Conservation (phyloP, 2,888 invertebrate genomes). For the Plagiodera versicolora region DNA sequence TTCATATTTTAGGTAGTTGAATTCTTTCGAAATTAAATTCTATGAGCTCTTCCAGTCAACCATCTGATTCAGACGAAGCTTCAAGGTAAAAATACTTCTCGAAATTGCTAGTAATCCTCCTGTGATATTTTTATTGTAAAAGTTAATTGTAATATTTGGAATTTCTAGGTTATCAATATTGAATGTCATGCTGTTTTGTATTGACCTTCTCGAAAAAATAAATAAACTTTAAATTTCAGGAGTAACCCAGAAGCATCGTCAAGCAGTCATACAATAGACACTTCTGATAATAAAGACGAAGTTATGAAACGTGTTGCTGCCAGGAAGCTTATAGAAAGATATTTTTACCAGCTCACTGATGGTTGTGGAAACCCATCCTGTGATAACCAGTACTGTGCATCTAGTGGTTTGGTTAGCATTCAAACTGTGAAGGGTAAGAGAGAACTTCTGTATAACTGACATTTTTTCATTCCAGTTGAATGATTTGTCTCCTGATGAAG, state of each 20-base stretch:
- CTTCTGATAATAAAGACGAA: conserved; percentile 56
- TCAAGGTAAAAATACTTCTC: conserved; percentile 52
- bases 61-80: conserved; percentile 57
- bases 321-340: conserved; percentile 85
- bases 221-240: conserved; percentile 39
- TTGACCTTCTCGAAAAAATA: too few relatives aligned
- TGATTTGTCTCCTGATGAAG: conserved; percentile 82
- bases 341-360: conserved; percentile 89
- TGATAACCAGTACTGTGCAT: conserved; percentile 85
- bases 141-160: too few relatives aligned
- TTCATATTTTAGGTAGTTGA: conserved; percentile 36
- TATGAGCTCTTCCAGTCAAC: conserved; percentile 57
- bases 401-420: conserved; percentile 75
- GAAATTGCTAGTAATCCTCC: neutral
- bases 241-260: conserved; percentile 55
- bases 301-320: conserved; percentile 78
- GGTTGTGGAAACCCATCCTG: conserved; percentile 91
- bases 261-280: conserved; percentile 40
- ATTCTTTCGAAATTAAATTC: conserved; percentile 45
- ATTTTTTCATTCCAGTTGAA: conserved; percentile 60
- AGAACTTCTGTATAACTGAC: neutral
- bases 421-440: neutral
- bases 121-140: too few relatives aligned
- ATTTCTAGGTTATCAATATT: conserved; percentile 49
- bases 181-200: conserved; percentile 55